phyloP scores from a whole-genome alignment of 2,888 invertebrate species.

The Lampropteryx suffumata region DNA sequence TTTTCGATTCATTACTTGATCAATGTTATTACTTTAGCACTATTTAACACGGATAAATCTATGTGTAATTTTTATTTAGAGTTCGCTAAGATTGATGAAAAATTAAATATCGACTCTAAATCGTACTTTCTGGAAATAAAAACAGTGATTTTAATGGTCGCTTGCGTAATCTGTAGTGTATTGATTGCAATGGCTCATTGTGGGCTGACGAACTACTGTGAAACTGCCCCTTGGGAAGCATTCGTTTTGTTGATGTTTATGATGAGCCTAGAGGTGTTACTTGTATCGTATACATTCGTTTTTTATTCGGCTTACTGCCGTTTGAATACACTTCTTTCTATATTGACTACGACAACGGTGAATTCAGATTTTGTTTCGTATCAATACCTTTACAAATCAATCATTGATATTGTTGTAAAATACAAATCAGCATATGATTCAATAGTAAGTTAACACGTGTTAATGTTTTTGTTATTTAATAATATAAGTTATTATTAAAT shows the following conservation, averaged over 20 bases:
- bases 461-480: no score
- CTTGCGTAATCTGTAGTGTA: no score
- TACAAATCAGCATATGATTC: slow-evolving; percentile 8
- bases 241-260: neutral
- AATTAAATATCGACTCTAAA: neutral
- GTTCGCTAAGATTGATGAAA: neutral
- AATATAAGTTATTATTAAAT: no score
- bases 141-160: neutral
- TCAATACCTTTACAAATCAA: slow-evolving; percentile 6
- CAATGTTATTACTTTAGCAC: neutral
- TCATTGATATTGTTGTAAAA: slow-evolving; percentile 8
- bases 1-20: no score
- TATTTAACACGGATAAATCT: neutral
- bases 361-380: neutral
- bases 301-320: slow-evolving; percentile 1
- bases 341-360: neutral
- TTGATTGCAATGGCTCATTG: no score
- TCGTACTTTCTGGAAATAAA: neutral
- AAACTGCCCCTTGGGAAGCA: neutral
- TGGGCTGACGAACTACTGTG: no score
- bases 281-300: neutral
- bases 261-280: neutral
- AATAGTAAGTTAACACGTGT: no score
- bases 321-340: neutral
- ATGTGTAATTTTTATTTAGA: neutral